Base-by-base conservation (phyloP, 92 coral and sea anemone species). In the Palythoa heliodiscus region DNA sequence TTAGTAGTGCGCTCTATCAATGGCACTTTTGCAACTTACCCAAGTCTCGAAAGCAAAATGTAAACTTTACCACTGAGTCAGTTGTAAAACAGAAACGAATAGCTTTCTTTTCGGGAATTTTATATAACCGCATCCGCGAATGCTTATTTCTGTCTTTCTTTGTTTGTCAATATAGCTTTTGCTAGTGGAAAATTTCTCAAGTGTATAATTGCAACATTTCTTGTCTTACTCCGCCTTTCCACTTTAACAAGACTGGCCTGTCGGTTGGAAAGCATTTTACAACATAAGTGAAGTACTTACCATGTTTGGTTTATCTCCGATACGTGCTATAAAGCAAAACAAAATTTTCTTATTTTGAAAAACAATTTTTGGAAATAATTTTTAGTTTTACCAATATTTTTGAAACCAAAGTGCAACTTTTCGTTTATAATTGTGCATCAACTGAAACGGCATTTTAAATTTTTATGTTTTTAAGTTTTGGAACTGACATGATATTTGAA, bases 151-250 rank as follows among this genome's bases (percentile, higher is more conserved):
- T 17, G 38, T 50, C 20, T 29, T 20, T 25, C 22, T 20, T 75
- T 22, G 22, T 47, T 61, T 23, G 61, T 19, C 22, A 78, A 75
- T 5, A 52, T 10, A 58, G 71, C 24, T n/a, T 58, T 38, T 43
- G 9, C 50, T 43, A 43, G 9, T 38, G 11, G 38, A 5, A 57
- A 55, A 38, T 61, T 78, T 78, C 71, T 11, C 52, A 12, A 39
- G 55, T 16, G 19, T 58, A 60, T 38, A 35, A 78, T 78, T 78
- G 83, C 83, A 71, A 71, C 83, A 71, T 78, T 57, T 78, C 61
- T 57, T 16, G 52, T 4, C 20, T n/a, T 37, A 61, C 71, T 52
- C 52, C 55, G 71, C 71, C 82, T 64, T 16, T 22, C 83, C 55
- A 58, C 53, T 78, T 78, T 58, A 78, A 52, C 52, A 12, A 60